Conservation (phyloP, 2,113 vertebrate species). For the Stomatorhinus ivindoensis region DNA sequence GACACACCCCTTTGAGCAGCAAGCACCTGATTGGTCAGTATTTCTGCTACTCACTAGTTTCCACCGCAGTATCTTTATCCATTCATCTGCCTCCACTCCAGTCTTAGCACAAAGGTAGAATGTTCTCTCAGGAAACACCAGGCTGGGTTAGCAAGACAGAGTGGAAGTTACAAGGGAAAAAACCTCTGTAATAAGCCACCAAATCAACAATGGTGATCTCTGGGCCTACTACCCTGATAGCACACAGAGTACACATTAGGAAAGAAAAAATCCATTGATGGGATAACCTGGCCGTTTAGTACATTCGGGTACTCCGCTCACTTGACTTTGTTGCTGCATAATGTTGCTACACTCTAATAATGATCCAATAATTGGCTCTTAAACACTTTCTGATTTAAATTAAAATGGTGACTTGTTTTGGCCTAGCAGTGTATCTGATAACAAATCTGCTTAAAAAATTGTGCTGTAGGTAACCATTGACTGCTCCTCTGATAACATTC, state of each 20-base stretch:
- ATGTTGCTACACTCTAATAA: neutral
- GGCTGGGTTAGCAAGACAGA: conserved; percentile 47
- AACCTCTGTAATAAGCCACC: neutral
- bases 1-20: neutral
- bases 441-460: neutral
- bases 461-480: neutral
- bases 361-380: neutral
- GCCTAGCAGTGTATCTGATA: neutral
- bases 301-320: neutral
- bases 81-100: conserved; percentile 89
- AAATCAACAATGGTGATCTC: neutral
- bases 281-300: neutral
- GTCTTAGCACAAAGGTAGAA: conserved; percentile 90
- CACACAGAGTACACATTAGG: neutral
- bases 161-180: neutral
- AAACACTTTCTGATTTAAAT: neutral
- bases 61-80: conserved; percentile 92
- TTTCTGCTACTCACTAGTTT: conserved; percentile 73
- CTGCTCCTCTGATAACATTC: neutral
- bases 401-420: neutral
- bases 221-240: neutral
- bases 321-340: neutral
- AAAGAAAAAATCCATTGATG: neutral
- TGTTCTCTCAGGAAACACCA: conserved; percentile 90
- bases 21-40: neutral